A percentile compares a stretch with the other conserved stretches of the same genome.
Conservation (phyloP, 2,888 invertebrate species). For the Apamea monoglypha region DNA sequence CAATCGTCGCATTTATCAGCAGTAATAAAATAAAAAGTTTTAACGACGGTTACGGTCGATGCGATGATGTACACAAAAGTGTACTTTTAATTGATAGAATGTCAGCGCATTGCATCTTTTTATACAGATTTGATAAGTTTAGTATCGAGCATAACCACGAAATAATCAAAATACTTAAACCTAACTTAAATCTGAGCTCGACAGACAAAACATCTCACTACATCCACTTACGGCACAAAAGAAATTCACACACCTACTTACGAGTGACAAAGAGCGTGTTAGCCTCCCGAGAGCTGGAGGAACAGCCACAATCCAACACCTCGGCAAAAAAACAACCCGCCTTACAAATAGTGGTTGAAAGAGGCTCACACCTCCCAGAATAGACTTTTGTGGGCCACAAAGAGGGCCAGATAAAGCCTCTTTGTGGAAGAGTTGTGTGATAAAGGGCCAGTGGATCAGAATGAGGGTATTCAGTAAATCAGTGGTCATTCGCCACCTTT, state of each 20-base stretch:
- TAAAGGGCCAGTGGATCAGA: conserved; percentile 63
- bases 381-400: conserved; percentile 74
- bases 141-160: conserved; percentile 4
- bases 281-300: conserved; percentile 39
- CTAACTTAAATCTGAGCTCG: conserved; percentile 3
- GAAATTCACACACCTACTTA: conserved; percentile 67
- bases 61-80: not conserved
- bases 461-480: conserved; percentile 64
- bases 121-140: not conserved
- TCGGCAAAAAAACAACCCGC: conserved; percentile 61
- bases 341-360: conserved; percentile 62
- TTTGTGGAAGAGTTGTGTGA: conserved; percentile 62
- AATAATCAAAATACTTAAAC: conserved; percentile 28
- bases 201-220: conserved; percentile 41
- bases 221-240: conserved; percentile 55
- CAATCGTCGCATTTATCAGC: not conserved
- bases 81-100: not conserved
- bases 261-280: conserved; percentile 30
- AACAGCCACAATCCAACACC: conserved; percentile 63
- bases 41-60: not conserved
- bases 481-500: conserved; percentile 67
- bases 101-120: not conserved
- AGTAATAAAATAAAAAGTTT: no score
- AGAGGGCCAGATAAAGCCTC: conserved; percentile 72
- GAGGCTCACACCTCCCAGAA: conserved; percentile 77